Conservation (phyloP, 2,113 vertebrate genomes). For the Lepus americanus region DNA sequence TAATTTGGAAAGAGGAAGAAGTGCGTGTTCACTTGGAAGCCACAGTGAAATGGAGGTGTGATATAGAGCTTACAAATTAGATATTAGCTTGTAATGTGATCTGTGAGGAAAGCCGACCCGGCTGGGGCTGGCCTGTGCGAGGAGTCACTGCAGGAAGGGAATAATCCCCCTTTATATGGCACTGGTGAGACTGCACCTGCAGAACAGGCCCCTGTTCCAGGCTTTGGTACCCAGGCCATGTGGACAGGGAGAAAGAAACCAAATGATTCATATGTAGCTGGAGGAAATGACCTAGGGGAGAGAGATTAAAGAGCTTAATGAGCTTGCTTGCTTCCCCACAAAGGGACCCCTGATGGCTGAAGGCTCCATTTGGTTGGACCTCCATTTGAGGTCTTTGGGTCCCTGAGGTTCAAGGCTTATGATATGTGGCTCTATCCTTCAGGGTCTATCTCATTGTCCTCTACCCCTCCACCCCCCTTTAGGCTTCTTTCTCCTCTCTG, state of each 20-base stretch:
- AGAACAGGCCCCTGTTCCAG: constrained; percentile 63
- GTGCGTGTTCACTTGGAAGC: constrained; percentile 9
- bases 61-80: constrained; percentile 66
- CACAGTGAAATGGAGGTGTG: constrained; percentile 52
- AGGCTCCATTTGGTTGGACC: not conserved
- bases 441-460: not conserved
- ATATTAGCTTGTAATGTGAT: constrained; percentile 71
- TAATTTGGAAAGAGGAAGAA: constrained; percentile 54
- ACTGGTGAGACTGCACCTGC: constrained; percentile 73
- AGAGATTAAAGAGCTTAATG: constrained; percentile 71
- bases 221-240: constrained; percentile 66
- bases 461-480: not conserved
- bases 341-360: not conserved
- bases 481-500: not conserved
- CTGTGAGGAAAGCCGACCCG: constrained; percentile 59
- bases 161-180: constrained; percentile 77
- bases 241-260: constrained; percentile 57
- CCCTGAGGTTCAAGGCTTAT: not conserved
- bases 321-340: not conserved
- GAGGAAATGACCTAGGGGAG: constrained; percentile 70
- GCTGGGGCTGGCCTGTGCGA: constrained; percentile 22
- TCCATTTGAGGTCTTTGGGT: not conserved
- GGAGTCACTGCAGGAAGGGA: constrained; percentile 72
- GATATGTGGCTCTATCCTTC: not conserved
- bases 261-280: constrained; percentile 61